Evolutionary conservation across 2,113 vertebrate species (phyloP).

Genomic region (Lathamus discolor): DNA sequence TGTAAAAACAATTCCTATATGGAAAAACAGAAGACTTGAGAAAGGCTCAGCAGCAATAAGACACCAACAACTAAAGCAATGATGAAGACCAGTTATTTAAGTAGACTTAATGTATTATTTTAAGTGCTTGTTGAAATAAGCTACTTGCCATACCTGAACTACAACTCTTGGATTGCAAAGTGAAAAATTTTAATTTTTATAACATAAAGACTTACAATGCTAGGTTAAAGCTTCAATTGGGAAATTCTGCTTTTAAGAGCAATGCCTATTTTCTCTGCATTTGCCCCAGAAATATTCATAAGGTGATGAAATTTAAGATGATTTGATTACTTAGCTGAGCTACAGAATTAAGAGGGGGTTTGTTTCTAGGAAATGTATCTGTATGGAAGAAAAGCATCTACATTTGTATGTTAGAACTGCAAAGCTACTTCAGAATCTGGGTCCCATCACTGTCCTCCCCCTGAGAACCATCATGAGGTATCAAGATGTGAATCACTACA

Average conservation of each 20-base stretch:
- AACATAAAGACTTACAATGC: neutral
- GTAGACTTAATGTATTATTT: neutral
- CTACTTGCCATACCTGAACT: neutral
- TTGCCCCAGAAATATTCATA: neutral
- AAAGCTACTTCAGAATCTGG: neutral
- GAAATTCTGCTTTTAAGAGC: neutral
- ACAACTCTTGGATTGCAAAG: neutral
- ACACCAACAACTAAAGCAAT: neutral
- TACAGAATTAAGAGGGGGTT: neutral
- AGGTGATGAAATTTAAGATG: neutral
- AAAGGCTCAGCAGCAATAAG: neutral
- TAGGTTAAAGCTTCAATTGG: neutral
- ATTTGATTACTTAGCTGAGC: neutral
- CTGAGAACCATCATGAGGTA: neutral
- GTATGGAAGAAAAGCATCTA: neutral
- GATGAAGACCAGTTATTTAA: neutral
- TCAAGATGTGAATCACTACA: neutral
- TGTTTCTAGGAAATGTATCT: neutral
- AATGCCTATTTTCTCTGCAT: neutral
- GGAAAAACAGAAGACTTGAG: neutral
- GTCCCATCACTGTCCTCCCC: fast-evolving
- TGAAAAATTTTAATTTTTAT: neutral
- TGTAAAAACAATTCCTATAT: neutral
- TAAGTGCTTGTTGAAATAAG: neutral
- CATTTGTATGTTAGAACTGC: neutral